Evolutionary conservation across 2,888 invertebrate species (phyloP).

Genomic region (Beris chalybata): DNA sequence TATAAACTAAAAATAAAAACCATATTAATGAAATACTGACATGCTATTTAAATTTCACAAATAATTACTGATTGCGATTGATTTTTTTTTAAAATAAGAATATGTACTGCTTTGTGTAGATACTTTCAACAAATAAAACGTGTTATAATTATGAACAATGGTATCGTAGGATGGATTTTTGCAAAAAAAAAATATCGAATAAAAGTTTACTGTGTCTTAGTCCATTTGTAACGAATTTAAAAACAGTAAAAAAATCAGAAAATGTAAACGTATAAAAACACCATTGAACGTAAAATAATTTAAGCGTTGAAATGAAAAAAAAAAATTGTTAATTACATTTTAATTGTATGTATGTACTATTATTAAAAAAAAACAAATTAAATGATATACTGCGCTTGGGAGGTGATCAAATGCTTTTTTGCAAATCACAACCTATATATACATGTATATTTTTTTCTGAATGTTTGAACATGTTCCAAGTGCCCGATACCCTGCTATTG

Average conservation of each 20-base stretch:
- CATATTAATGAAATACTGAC: background rate
- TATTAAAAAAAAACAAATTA: background rate
- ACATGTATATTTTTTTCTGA: constrained; percentile 33
- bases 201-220: constrained; percentile 55
- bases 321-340: constrained; percentile 30
- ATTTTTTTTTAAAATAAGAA: constrained; percentile 13
- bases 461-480: constrained; percentile 34
- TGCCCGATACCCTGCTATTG: background rate
- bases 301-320: constrained; percentile 2
- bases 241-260: constrained; percentile 38
- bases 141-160: constrained; percentile 15
- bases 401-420: constrained; percentile 32
- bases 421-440: constrained; percentile 30
- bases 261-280: constrained; percentile 36
- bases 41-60: constrained; percentile 3
- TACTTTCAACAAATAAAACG: constrained; percentile 1
- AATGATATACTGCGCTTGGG: constrained; percentile 18
- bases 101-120: constrained; percentile 23
- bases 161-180: constrained; percentile 20
- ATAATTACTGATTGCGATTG: constrained; percentile 13
- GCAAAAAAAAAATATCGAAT: constrained; percentile 39
- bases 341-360: constrained; percentile 23
- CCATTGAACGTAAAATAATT: constrained; percentile 9
- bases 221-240: constrained; percentile 57
- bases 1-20: constrained; percentile 1